Evolutionary conservation across 1,140 invertebrate species (phyloP).

Genomic region (Diachasmimorpha longicaudata): DNA sequence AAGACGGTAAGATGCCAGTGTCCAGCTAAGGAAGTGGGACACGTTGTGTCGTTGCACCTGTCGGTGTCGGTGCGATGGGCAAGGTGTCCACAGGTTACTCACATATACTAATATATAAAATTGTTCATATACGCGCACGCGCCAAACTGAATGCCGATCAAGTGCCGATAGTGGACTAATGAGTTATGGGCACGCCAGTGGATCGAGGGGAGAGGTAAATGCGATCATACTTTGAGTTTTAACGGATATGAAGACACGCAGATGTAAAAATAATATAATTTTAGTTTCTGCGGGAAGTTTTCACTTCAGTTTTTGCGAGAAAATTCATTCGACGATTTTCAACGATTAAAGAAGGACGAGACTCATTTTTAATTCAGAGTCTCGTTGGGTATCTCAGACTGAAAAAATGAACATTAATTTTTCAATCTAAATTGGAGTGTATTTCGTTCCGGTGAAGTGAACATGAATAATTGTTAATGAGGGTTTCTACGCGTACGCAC

Average conservation of each 20-base stretch:
- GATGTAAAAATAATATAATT: not conserved
- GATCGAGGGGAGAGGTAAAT: constrained; percentile 6
- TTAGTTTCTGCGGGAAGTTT: no score
- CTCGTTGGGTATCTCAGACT: no score
- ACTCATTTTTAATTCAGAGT: no score
- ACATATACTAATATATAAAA: constrained; percentile 9
- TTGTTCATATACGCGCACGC: constrained; percentile 33
- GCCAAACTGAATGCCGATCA: constrained; percentile 37
- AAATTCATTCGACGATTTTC: no score
- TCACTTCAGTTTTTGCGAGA: no score
- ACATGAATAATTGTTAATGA: no score
- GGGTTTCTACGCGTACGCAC: not conserved
- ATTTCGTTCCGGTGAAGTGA: no score
- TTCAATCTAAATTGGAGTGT: no score
- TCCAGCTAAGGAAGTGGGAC: not conserved
- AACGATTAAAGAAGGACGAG: no score
- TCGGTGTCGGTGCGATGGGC: constrained; percentile 40
- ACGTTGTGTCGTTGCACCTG: constrained; percentile 39
- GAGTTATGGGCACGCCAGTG: constrained; percentile 37
- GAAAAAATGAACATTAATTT: no score
- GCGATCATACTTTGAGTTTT: constrained; percentile 6
- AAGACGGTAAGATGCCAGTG: not conserved
- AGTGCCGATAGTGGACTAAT: constrained; percentile 50
- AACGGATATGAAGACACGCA: not conserved
- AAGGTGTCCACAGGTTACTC: constrained; percentile 39